Base-by-base conservation (phyloP, 1,140 invertebrate species). In the Bombus polaris region DNA sequence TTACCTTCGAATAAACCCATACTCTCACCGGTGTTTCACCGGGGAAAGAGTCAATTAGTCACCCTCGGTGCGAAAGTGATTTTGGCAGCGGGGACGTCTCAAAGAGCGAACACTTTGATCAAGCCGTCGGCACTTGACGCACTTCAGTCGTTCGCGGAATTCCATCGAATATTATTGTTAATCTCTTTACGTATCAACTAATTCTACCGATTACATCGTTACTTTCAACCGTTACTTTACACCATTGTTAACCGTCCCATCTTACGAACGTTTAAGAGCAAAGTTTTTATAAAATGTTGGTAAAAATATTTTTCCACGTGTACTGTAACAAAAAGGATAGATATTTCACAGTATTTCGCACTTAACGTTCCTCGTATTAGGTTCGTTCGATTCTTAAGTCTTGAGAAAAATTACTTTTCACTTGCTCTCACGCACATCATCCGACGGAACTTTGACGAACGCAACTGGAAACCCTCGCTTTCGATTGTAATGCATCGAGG, bases 101-200 rank as follows among this genome's bases (percentile, higher is more conserved):
- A 57, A 65, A 59, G 53, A 78, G 76, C 80, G 89, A 68, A 74
- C 89, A 88, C 83, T 90, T 83, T 87, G 86, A 91, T 87, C 89
- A 89, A 89, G 87, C 89, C 62, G 87, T 59, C 87, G 87, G 80
- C 85, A 65, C 89, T 91, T 90, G 89, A 91, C 82, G 83, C 87
- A 90, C 90, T 90, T 89, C 72, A 28, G 57, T 68, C 80, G n/a
- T 80, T 62, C 42, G 37, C 81, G 57, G 74, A 79, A 85, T 89
- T 75, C 84, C 81, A 73, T 76, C 79, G 71, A 85, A 81, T 68
- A 44, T 80, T 75, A 59, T 75, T 81, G 32, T 80, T 32, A 28
- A 62, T 42, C 44, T 44, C 75, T 42, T 32, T 12, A n/a, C 25
- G 10, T 1, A 28, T 59, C 37, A 44, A 81, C 5, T 22, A 32